Evolutionary conservation across 1,140 invertebrate genomes (phyloP).

Genomic region (Lordiphosa mommai): DNA sequence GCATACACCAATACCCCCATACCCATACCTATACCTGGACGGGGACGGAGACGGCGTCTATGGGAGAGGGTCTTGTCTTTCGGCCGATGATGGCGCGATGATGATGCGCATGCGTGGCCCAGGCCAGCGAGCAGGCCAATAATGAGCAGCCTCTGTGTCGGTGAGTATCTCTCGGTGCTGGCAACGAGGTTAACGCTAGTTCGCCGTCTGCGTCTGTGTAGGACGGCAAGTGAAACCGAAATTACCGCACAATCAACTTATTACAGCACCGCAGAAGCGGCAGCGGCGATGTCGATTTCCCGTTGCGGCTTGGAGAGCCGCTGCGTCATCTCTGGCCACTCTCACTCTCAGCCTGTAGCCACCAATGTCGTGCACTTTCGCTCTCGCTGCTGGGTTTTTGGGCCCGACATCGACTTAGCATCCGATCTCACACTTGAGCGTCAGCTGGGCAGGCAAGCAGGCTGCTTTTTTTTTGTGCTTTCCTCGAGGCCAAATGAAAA

Average conservation of each 20-base stretch:
- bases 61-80: conserved; percentile 40
- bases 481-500: conserved; percentile 29
- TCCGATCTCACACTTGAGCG: conserved; percentile 43
- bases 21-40: conserved; percentile 7
- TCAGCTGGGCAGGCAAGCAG: conserved; percentile 59
- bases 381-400: conserved; percentile 47
- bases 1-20: conserved; percentile 20
- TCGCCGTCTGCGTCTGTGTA: conserved; percentile 32
- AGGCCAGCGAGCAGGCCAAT: conserved; percentile 62
- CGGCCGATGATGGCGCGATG: conserved; percentile 13
- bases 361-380: conserved; percentile 69
- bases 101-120: conserved; percentile 64
- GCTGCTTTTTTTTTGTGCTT: conserved; percentile 34
- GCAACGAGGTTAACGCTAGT: conserved; percentile 21
- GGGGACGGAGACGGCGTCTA: not conserved
- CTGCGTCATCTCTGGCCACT: conserved; percentile 13
- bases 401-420: conserved; percentile 15
- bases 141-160: conserved; percentile 35
- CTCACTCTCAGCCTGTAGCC: conserved; percentile 12
- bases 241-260: conserved; percentile 79
- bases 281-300: conserved; percentile 43
- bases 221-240: conserved; percentile 73
- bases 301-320: conserved; percentile 52
- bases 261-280: conserved; percentile 59
- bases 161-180: conserved; percentile 1